Base-by-base conservation (phyloP, 2,113 vertebrate species). In the Scartelaos histophorus region DNA sequence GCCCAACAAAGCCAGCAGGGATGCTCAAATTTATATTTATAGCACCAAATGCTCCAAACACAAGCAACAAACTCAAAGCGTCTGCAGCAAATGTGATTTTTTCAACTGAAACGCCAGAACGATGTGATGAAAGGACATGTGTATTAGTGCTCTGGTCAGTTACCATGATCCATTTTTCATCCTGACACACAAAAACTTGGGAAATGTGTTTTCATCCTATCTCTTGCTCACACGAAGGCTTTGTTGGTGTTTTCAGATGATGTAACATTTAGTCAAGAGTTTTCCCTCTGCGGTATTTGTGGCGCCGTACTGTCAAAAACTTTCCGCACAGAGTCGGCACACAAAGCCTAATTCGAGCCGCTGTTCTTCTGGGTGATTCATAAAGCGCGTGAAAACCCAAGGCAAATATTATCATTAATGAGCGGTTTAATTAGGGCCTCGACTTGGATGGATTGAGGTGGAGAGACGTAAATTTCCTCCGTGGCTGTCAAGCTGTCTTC, bases 181-280 rank as follows among this genome's bases (percentile, higher is more conserved):
- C 71, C 46, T 60, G 25, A 79, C 47, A 69, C 61, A 19, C 5
- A 34, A 66, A n/a, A 78, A 83, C 71, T 57, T 2, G 22, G 22
- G 1, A 45, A 64, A 73, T 70, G 70, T 66, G 43, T 69, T 81
- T 69, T 76, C 56, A 74, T 70, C 54, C 13, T 12, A 53, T 61
- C 35, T 60, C 24, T 6, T 53, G 43, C 16, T 54, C 3, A 38
- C 51, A 62, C 19, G 49, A 66, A 35, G 35, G 11, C 12, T 16
- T 35, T 54, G 24, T 47, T 38, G 46, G 56, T 19, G 53, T 16
- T 68, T 62, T 69, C 43, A 22, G 43, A 56, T 85, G 77, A 86
- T 84, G 85, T 73, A 86, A 87, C 82, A 73, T 73, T 84, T 65
- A 79, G 83, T 76, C 76, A 78, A 64, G 76, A 78, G 69, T 70